Evolutionary conservation across 53 echinoderm and acorn worm genomes (phyloP), one percentile per base, ranked within the genome.

Genomic region (Mesocentrotus franciscanus): DNA sequence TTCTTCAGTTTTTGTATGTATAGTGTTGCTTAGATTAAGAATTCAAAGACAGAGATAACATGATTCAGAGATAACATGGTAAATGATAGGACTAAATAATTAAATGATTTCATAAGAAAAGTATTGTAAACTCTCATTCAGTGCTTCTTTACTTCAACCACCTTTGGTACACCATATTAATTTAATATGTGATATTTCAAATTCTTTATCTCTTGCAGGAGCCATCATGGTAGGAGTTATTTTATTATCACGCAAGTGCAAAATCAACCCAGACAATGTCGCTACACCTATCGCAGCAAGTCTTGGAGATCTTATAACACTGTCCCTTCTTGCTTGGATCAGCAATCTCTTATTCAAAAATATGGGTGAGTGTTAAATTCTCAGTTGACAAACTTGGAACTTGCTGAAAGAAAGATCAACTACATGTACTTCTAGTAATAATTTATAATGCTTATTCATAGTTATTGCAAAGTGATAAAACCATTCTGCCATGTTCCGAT

Each of bases 211-310:
- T 76, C 39, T 68, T 92, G 8, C 97, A 99, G 99, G 99, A 64
- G 95, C 97, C 16, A 96, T 99, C 61, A 99, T 99, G 99, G 97
- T 99, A 56, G 96, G 91, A 87, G 99, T 99, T 33, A 96, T 99
- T 84, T 85, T 98, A 87, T 92, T 98, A 71, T 98, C 99, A 49
- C 96, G 96, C 94, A 96, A 97, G 85, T 96, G 94, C 61, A 97
- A 97, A 74, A 98, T 99, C 39, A 99, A 99, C 96, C 99, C 99
- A 10, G 99, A 99, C 92, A 99, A 99, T 90, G 97, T 99, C 18
- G 99, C 99, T 26, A 99, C 99, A 22, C 99, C 99, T 13, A 99
- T 99, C 24, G 99, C 99, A 92, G 99, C 99, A 71, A 99, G 99
- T 87, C 96, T 99, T 27, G 99, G 99, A n/a, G 99, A 99, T 62